phyloP scores from a whole-genome alignment of 2,888 invertebrate species.

The Drosophila pseudotalamancana region DNA sequence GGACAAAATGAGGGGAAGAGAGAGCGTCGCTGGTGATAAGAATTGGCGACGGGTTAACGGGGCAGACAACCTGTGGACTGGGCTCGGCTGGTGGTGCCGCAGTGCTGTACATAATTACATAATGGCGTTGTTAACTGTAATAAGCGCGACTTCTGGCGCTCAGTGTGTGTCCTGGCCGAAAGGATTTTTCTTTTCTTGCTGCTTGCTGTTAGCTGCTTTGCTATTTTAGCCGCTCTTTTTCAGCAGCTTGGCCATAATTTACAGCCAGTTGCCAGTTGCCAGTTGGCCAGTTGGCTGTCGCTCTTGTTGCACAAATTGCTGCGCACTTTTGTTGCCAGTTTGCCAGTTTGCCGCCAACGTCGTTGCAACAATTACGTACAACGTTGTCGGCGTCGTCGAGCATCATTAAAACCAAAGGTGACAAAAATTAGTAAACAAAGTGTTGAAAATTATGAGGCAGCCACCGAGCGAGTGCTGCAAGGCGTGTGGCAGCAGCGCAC shows the following conservation, averaged over 20 bases:
- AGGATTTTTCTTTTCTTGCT: constrained; percentile 58
- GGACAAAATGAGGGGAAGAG: no score
- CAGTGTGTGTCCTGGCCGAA: constrained; percentile 74
- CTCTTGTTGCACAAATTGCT: constrained; percentile 77
- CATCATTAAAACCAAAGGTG: constrained; percentile 80
- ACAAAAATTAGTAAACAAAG: constrained; percentile 81
- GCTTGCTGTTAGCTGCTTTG: constrained; percentile 27
- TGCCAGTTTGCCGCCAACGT: constrained; percentile 51
- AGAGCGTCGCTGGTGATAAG: no score
- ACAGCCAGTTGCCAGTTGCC: constrained; percentile 48
- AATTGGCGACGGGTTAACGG: neutral
- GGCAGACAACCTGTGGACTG: constrained; percentile 27
- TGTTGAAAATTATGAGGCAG: constrained; percentile 76
- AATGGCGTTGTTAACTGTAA: constrained; percentile 80
- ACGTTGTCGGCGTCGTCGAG: constrained; percentile 33
- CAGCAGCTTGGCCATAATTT: constrained; percentile 60
- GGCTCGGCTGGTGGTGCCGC: constrained; percentile 43
- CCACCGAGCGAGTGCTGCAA: constrained; percentile 29
- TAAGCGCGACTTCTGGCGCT: constrained; percentile 71
- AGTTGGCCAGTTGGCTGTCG: constrained; percentile 32
- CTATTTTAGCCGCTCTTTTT: constrained; percentile 62
- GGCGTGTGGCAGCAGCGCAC: constrained; percentile 40
- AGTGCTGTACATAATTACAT: constrained; percentile 71
- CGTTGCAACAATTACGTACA: constrained; percentile 72
- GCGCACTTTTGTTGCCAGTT: constrained; percentile 74